Evolutionary conservation across 2,888 invertebrate genomes (phyloP), one percentile per base, ranked within the genome.

Genomic region (Cactoblastis cactorum): DNA sequence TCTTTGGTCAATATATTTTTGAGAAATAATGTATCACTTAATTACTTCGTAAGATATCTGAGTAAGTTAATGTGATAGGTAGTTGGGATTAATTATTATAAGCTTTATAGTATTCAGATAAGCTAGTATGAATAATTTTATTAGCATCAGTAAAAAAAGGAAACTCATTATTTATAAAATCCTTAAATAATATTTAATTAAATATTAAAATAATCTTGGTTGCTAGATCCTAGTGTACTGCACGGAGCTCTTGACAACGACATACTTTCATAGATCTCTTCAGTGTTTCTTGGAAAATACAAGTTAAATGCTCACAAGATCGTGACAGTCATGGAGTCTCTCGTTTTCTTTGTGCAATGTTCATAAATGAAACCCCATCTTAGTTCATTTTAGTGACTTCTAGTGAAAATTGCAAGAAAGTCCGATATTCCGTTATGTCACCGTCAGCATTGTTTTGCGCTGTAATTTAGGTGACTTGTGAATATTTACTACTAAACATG

Each of bases 391-490:
- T 34, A 12, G 33, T 24, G 11, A 19, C 35, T 35, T 34, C 52
- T 51, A 18, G 50, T 50, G 51, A 54, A 58, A 57, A 50, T 56
- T 35, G 19, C 22, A 51, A 57, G 51, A 51, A 54, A 55, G 37
- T 35, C 35, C 19, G 15, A 50, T 37, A 54, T 50, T 53, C 65
- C 65, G 65, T 67, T 67, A 64, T 65, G 62, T 59, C 61, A 63
- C 59, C 55, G 37, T 41, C 51, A 54, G 50, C 53, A 59, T 60
- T 59, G 55, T 65, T 57, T 58, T 45, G 50, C 53, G 51, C 52
- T 3, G 35, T 35, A 12, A 63, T 55, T 53, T 54, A 52, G 52
- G 53, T 55, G 39, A 32, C 28, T 53, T 52, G 49, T 53, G 53
- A 46, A 60, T 58, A 58, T 54, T 54, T 59, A 56, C 49, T 54